Evolutionary conservation across 2,797 vertebrate species (phyloP), one percentile per base, ranked within the genome.

Genomic region (Ciconia nigra): DNA sequence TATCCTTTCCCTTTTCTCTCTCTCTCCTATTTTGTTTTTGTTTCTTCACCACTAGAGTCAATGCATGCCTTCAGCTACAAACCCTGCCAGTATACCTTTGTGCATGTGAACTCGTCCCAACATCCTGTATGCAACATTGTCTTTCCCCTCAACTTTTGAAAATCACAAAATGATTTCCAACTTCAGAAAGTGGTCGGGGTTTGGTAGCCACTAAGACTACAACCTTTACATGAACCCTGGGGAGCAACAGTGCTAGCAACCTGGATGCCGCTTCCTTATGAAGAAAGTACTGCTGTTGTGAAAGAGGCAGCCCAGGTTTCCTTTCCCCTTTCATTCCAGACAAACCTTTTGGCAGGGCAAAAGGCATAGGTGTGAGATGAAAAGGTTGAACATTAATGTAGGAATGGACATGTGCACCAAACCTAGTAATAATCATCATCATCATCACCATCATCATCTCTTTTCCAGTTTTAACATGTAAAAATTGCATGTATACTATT

Each of bases 401-500:
- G 7, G 13, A 88, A 92, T 3, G 8, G 28, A 42, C 15, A 74
- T 0, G 0, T 18, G 20, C n/a, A 79, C 16, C 63, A 62, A 61
- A 63, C 10, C 54, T 22, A 57, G 55, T n/a, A 33, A 31, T 18
- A 26, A 39, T 6, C 10, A 24, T 35, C 15, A 59, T 16, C 31
- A 57, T 21, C 24, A 21, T 21, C 16, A 44, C 18, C 18, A 51
- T 28, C 6, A 15, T 15, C 15, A 58, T 41, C 18, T 61, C 17
- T 58, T 57, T 37, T 58, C 15, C 21, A 49, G 14, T 42, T 89
- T 46, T 61, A 9, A 63, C 10, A 10, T 5, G 16, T 6, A 81
- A 77, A 85, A 71, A 41, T 26, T 39, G 7, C 11, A 25, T 26
- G 3, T 21, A 39, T 69, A 79, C 69, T 51, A 80, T 47, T 35